phyloP scores from a whole-genome alignment of 2,888 invertebrate species.

The Clivina fossor region DNA sequence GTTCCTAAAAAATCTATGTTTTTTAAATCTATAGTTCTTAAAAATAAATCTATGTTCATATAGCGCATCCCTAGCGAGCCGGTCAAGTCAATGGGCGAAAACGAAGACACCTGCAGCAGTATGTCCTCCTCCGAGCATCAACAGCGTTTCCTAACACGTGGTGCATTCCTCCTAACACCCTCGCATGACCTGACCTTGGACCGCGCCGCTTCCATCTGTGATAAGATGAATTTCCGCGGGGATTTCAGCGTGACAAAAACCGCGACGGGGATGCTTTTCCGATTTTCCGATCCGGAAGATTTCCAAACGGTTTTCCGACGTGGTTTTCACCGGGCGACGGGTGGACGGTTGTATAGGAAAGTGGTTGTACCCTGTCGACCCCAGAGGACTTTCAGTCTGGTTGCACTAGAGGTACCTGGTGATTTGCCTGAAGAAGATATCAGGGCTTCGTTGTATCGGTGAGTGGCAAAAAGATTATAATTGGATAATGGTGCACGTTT shows the following conservation, averaged over 20 bases:
- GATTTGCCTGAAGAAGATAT: conserved; percentile 85
- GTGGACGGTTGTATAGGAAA: conserved; percentile 83
- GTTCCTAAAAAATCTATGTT: too few relatives aligned
- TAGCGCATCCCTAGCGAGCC: too few relatives aligned
- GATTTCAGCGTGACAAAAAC: conserved; percentile 86
- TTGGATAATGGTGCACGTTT: too few relatives aligned
- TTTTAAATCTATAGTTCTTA: too few relatives aligned
- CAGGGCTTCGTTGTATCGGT: conserved; percentile 61
- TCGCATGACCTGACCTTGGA: conserved; percentile 85
- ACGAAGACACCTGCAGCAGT: conserved; percentile 79
- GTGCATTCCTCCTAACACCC: conserved; percentile 81
- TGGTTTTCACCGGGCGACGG: conserved; percentile 81
- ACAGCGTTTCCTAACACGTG: conserved; percentile 72
- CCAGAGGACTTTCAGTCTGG: conserved; percentile 82
- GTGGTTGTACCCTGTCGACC: conserved; percentile 83
- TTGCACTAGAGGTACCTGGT: conserved; percentile 80
- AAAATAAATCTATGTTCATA: too few relatives aligned
- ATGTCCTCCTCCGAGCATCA: conserved; percentile 64
- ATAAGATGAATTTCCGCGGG: conserved; percentile 86
- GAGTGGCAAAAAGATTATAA: too few relatives aligned
- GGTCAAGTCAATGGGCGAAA: conserved; percentile 66
- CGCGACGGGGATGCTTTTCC: conserved; percentile 84
- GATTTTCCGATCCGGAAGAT: conserved; percentile 84
- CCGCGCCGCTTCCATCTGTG: conserved; percentile 81
- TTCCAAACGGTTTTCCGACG: conserved; percentile 79